Conservation (phyloP, 2,888 invertebrate species). For the Ectemnius lituratus region DNA sequence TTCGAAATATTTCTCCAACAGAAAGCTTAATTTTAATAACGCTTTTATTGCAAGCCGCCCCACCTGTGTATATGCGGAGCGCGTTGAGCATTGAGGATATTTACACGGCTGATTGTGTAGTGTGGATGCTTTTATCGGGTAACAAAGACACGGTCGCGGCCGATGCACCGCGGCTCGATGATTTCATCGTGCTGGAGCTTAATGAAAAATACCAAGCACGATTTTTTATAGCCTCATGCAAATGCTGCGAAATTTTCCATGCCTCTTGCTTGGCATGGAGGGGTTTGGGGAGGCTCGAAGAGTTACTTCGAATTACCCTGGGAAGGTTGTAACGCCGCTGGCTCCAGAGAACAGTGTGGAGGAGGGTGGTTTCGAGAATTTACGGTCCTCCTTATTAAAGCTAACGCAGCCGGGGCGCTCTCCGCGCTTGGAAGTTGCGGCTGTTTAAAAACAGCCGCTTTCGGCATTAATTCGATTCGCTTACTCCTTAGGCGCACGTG, state of each 20-base stretch:
- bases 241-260: too few relatives aligned
- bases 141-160: constrained; percentile 3
- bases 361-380: constrained; percentile 55
- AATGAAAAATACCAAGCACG: background rate
- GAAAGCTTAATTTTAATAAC: too few relatives aligned
- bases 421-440: background rate
- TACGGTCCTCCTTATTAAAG: constrained; percentile 68
- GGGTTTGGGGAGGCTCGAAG: background rate
- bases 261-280: too few relatives aligned
- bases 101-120: too few relatives aligned
- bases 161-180: background rate
- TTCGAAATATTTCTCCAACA: too few relatives aligned
- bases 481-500: background rate
- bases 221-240: too few relatives aligned
- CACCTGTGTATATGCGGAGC: too few relatives aligned
- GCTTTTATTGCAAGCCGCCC: too few relatives aligned
- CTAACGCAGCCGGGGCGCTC: constrained; percentile 10
- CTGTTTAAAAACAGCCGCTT: constrained; percentile 45
- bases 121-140: too few relatives aligned
- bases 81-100: too few relatives aligned
- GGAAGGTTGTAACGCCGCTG: background rate
- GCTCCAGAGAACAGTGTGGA: constrained; percentile 17
- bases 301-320: background rate
- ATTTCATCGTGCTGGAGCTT: too few relatives aligned
- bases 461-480: constrained; percentile 47